phyloP scores from a whole-genome alignment of 35 echinoderm and acorn worm species.

The Apostichopus californicus region DNA sequence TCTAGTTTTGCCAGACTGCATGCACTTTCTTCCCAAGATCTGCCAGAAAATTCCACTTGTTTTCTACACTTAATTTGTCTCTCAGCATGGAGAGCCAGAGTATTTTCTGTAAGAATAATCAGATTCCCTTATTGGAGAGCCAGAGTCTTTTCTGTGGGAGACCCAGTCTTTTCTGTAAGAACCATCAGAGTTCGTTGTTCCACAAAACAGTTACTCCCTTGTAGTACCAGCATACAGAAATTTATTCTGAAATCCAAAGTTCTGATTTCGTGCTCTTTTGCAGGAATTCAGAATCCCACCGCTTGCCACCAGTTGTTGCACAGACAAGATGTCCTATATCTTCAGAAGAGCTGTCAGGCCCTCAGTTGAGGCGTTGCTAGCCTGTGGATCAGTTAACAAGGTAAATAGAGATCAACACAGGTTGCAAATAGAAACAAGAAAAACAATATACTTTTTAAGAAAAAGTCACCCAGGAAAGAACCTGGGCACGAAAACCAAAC shows the following conservation, averaged over 20 bases:
- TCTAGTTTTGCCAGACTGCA: not conserved
- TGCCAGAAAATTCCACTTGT: not conserved
- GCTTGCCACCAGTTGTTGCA: not conserved
- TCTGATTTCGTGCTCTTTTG: not conserved
- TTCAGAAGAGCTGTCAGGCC: too few relatives aligned
- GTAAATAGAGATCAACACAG: too few relatives aligned
- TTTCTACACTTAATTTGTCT: not conserved
- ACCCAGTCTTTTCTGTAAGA: too few relatives aligned
- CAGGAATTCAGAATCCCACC: not conserved
- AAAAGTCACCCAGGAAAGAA: too few relatives aligned
- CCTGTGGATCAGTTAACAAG: too few relatives aligned
- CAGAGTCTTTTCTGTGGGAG: not conserved
- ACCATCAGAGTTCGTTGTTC: too few relatives aligned
- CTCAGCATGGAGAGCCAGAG: too few relatives aligned
- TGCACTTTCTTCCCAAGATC: not conserved
- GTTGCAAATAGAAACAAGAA: too few relatives aligned
- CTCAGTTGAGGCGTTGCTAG: too few relatives aligned
- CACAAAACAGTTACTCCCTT: not conserved
- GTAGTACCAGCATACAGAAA: not conserved
- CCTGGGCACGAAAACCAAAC: too few relatives aligned
- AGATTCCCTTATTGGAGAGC: not conserved
- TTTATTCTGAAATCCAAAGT: not conserved
- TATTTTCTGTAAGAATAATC: too few relatives aligned
- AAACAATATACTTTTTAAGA: accelerated
- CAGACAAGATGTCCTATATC: too few relatives aligned